Conservation (phyloP, 1,140 invertebrate genomes). For the Anthonomus grandis region DNA sequence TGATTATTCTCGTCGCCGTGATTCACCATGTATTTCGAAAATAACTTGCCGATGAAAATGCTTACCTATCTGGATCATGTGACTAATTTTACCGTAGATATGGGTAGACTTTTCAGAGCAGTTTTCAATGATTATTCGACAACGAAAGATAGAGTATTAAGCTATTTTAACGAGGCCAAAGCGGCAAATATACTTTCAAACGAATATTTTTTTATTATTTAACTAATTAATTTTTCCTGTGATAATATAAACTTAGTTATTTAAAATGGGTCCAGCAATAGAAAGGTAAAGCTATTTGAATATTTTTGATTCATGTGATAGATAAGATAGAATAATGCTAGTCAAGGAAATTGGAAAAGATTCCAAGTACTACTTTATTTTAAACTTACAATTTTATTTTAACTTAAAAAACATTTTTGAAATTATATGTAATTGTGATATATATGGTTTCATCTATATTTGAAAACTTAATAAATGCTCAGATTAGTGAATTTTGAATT, state of each 20-base stretch:
- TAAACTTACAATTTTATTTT: no score
- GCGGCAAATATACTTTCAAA: neutral
- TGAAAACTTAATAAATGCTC: no score
- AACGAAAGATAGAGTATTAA: conserved; percentile 25
- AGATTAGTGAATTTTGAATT: no score
- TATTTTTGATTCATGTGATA: neutral
- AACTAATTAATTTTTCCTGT: conserved; percentile 17
- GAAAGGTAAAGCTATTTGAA: conserved; percentile 12
- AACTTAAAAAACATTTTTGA: neutral
- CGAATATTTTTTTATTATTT: conserved; percentile 12
- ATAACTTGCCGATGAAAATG: conserved; percentile 28
- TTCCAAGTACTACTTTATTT: no score
- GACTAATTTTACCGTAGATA: conserved; percentile 9
- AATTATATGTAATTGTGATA: no score
- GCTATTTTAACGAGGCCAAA: conserved; percentile 8
- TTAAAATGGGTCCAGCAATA: conserved; percentile 19
- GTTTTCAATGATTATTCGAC: conserved; percentile 23
- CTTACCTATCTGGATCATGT: conserved; percentile 23
- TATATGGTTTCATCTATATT: no score
- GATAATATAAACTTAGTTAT: conserved; percentile 15
- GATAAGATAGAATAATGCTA: no score
- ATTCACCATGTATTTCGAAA: conserved; percentile 22
- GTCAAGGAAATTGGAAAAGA: no score
- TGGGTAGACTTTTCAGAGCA: conserved; percentile 15
- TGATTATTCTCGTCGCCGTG: conserved; percentile 18